phyloP scores from a whole-genome alignment of 2,888 invertebrate species.

The Microchrysa polita region DNA sequence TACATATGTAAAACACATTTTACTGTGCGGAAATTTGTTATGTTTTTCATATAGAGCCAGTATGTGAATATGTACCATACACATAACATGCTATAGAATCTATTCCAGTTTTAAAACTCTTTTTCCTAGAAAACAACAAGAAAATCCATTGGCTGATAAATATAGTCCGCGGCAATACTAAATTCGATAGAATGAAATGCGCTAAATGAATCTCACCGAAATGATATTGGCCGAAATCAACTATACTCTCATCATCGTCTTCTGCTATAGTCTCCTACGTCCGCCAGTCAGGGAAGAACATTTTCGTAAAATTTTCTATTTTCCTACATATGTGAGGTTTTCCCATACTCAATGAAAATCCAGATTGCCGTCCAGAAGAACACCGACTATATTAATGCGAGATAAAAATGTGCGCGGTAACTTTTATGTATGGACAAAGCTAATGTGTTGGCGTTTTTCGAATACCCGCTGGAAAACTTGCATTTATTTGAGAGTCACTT shows the following conservation, averaged over 20 bases:
- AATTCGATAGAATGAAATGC: constrained; percentile 36
- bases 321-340: constrained; percentile 12
- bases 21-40: constrained; percentile 20
- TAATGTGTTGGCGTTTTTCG: too few species aligned
- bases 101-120: constrained; percentile 29
- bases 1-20: constrained; percentile 11
- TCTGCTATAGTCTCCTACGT: neutral
- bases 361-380: constrained; percentile 31
- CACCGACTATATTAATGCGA: too few species aligned
- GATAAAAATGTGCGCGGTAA: too few species aligned
- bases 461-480: too few species aligned
- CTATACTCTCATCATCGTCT: constrained; percentile 30
- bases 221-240: constrained; percentile 33
- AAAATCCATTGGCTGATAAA: constrained; percentile 33
- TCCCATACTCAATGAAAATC: constrained; percentile 19
- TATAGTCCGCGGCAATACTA: constrained; percentile 27
- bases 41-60: constrained; percentile 18
- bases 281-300: neutral
- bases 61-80: too few species aligned
- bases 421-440: too few species aligned
- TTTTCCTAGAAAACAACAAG: constrained; percentile 37
- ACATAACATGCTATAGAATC: neutral
- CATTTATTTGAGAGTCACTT: too few species aligned
- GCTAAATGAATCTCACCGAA: constrained; percentile 33
- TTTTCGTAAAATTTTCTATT: neutral